A percentile compares a stretch with the other conserved stretches of the same genome.
Conservation (phyloP, 2,113 vertebrate genomes). For the Amphilophus citrinellus region DNA sequence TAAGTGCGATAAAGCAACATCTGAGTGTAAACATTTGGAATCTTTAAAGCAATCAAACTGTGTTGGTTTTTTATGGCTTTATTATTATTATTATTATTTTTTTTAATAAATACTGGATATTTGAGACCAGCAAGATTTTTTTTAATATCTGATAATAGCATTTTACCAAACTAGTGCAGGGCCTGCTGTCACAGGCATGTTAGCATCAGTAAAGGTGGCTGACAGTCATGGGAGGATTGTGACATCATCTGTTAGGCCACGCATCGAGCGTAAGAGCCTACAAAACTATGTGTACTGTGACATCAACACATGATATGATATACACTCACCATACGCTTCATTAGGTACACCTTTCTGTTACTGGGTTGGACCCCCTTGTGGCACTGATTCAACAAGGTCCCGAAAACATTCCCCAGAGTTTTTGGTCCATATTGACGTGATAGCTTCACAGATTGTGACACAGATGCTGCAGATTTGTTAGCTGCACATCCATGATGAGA, state of each 20-base stretch:
- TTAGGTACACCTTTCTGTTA: neutral
- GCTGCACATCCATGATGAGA: neutral
- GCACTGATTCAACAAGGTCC: neutral
- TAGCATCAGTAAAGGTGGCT: neutral
- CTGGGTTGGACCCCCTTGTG: too few species aligned
- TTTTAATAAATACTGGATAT: neutral
- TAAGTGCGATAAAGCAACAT: slow-evolving; percentile 5
- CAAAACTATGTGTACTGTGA: neutral
- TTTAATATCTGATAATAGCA: neutral
- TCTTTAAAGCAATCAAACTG: neutral
- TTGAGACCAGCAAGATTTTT: neutral
- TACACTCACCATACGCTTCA: neutral
- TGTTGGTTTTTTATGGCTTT: neutral
- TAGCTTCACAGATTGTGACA: neutral
- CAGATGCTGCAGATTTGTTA: neutral
- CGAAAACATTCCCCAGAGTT: neutral
- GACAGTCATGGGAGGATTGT: neutral
- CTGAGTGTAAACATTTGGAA: slow-evolving; percentile 5
- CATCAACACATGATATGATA: neutral
- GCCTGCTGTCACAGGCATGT: neutral
- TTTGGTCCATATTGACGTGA: neutral
- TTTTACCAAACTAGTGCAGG: neutral
- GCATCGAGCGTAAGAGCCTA: neutral
- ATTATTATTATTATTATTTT: too few species aligned
- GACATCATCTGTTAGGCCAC: neutral